Percentiles rank a stretch among this genome's conserved stretches.
phyloP scores from a whole-genome alignment of 2,888 invertebrate species.

The Xylophagus ater region DNA sequence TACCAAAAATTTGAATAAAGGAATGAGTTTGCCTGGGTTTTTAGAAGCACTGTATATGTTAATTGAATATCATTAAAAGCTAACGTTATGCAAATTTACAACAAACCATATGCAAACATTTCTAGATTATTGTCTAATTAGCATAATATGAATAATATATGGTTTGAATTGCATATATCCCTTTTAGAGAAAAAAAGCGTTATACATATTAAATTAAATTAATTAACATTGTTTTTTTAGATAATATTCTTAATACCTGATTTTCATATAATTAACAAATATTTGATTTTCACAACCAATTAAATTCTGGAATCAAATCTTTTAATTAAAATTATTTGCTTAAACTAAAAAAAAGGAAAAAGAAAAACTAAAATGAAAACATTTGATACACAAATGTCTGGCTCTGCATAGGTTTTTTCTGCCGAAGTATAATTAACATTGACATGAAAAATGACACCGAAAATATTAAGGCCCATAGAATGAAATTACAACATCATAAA shows the following conservation, averaged over 20 bases:
- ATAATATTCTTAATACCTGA: neutral
- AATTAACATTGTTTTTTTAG: neutral
- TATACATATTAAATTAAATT: neutral
- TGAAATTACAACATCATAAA: too few species aligned
- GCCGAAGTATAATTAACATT: too few species aligned
- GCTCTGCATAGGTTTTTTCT: too few species aligned
- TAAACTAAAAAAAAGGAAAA: too few species aligned
- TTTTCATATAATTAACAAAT: neutral
- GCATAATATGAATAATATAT: slow-evolving; percentile 10
- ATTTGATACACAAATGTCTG: too few species aligned
- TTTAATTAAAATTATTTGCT: too few species aligned
- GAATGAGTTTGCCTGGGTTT: neutral
- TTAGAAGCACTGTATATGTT: slow-evolving; percentile 8
- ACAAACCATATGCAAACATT: slow-evolving; percentile 14
- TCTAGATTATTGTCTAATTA: slow-evolving; percentile 13
- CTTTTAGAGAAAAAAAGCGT: neutral
- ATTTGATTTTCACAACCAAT: too few species aligned
- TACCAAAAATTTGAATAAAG: neutral
- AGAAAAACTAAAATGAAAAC: too few species aligned
- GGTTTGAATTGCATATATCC: neutral
- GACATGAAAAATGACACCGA: too few species aligned
- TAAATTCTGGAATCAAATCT: too few species aligned
- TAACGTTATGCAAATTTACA: slow-evolving; percentile 14
- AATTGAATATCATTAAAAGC: slow-evolving; percentile 16
- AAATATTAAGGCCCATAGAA: too few species aligned